Evolutionary conservation across 2,113 vertebrate species (phyloP), one percentile per base, ranked within the genome.

Genomic region (Gopherus evgoodei): DNA sequence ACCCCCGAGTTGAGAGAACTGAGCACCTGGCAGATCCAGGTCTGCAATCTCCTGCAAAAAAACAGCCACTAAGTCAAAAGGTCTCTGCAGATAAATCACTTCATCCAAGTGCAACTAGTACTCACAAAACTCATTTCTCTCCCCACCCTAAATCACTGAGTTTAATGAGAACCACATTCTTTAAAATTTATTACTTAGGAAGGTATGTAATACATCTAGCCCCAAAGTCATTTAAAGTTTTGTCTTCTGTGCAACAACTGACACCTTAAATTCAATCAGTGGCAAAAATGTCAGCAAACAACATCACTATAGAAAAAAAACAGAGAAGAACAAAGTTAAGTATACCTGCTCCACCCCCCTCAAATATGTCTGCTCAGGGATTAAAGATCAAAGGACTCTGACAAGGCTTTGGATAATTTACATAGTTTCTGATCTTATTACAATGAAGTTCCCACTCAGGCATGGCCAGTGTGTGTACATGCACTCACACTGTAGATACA

Each of bases 401-500:
- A 94, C 92, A 97, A 96, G 93, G 86, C 31, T 91, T 89, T 90
- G 84, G 91, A 95, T 96, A 94, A 98, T 95, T 95, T 94, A 94
- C 95, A 95, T 94, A 92, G 92, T 95, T 90, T 92, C 91, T 94
- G 96, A 97, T 95, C 87, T 90, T 95, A 95, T 92, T 95, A 94
- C 94, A 94, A 95, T 95, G 88, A 52, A 91, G 89, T 69, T 95
- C 50, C 82, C 88, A 95, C 5, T 31, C 89, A 96, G 94, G 88
- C 93, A 95, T 1, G 29, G 90, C 81, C 9, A 1, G 83, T 95
- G 94, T 97, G 93, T 94, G 86, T 94, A 95, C 96, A 95, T 93
- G 90, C 94, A 94, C 94, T 91, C 17, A 22, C 93, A 96, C 95
- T 87, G 94, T 96, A 96, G 96, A 95, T 94, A 95, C 95, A 96